phyloP scores from a whole-genome alignment of 2,113 vertebrate species.

The Pangasianodon hypophthalmus region DNA sequence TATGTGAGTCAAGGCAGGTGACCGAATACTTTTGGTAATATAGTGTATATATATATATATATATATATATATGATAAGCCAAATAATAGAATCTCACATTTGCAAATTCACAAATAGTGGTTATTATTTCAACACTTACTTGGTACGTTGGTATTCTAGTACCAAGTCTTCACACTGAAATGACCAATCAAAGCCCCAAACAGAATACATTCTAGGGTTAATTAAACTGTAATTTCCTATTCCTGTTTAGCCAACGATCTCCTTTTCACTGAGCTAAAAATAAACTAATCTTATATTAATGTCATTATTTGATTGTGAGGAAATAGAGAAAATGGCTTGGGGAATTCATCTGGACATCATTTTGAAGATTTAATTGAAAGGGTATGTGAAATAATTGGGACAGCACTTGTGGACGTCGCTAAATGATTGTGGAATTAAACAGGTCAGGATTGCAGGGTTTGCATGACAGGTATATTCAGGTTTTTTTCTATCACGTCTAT shows the following conservation, averaged over 20 bases:
- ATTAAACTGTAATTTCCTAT: not conserved
- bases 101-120: not conserved
- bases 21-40: too few species aligned
- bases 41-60: too few species aligned
- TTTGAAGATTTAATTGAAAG: not conserved
- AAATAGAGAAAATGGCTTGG: not conserved
- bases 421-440: not conserved
- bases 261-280: not conserved
- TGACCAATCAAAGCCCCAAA: not conserved
- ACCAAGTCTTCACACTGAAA: not conserved
- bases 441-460: not conserved
- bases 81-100: not conserved
- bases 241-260: not conserved
- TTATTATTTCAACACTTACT: not conserved
- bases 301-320: not conserved
- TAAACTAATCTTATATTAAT: not conserved
- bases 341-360: not conserved
- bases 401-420: not conserved
- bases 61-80: not conserved
- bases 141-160: not conserved
- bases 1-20: too few species aligned
- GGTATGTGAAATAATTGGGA: conserved; percentile 6
- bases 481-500: not conserved
- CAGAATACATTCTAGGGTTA: not conserved
- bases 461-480: not conserved